A percentile compares a stretch with the other conserved stretches of the same genome.
These are phyloP conservation scores for Ectemnius lituratus DNA, from an alignment of 2,888 invertebrate genomes.

Conservation along the genomic window DNA sequence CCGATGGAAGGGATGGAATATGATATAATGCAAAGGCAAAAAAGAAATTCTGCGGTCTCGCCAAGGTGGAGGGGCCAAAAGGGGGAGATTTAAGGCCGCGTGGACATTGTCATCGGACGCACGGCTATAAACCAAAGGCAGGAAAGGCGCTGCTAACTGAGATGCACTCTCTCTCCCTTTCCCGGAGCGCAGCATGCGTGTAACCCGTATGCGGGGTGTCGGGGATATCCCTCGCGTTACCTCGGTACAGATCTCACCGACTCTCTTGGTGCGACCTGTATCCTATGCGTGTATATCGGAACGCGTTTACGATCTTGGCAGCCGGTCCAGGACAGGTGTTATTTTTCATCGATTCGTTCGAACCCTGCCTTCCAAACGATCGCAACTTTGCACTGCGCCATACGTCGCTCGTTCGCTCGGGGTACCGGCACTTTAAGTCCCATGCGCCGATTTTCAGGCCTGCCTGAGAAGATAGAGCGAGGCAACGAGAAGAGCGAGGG, in stretches of 20 bases:
- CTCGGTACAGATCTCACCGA: conserved; percentile 36
- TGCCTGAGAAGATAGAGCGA: conserved; percentile 21
- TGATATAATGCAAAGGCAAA: conserved; percentile 67
- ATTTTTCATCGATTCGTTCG: conserved; percentile 67
- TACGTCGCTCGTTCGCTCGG: not conserved
- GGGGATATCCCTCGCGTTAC: conserved; percentile 32
- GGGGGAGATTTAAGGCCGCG: conserved; percentile 70
- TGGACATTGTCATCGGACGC: conserved; percentile 73
- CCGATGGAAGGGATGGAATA: conserved; percentile 70
- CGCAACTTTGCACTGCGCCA: conserved; percentile 22
- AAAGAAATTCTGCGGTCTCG: conserved; percentile 49
- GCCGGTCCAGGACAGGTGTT: conserved; percentile 60
- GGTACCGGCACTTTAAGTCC: conserved; percentile 42
- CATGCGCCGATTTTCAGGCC: conserved; percentile 50
- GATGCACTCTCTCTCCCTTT: conserved; percentile 47
- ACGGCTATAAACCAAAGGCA: conserved; percentile 68
- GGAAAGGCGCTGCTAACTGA: conserved; percentile 60
- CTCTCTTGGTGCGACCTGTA: conserved; percentile 14
- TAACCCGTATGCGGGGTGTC: conserved; percentile 53
- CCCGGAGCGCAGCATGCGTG: conserved; percentile 35
- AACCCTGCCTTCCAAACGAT: conserved; percentile 47
- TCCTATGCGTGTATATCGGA: conserved; percentile 40
- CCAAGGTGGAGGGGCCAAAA: conserved; percentile 36
- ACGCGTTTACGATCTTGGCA: conserved; percentile 57
- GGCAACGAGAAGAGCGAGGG: conserved; percentile 15